Evolutionary conservation across 2,888 invertebrate genomes (phyloP).

Genomic region (Lasius platythorax): DNA sequence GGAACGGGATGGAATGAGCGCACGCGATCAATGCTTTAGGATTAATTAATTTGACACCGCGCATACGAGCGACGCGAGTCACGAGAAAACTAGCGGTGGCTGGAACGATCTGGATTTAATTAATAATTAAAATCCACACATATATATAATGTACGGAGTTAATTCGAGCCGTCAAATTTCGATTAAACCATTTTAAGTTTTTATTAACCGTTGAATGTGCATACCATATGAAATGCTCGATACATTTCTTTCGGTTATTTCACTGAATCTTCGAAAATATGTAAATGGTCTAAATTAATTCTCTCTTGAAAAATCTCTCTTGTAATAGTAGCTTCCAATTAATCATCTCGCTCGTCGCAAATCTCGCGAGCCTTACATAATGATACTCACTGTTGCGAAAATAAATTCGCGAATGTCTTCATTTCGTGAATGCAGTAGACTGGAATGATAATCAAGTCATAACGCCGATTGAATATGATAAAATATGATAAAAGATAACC

Average conservation of each 20-base stretch:
- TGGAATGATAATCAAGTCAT: slow-evolving; percentile 7
- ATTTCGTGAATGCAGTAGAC: slow-evolving; percentile 38
- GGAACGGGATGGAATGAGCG: slow-evolving; percentile 3
- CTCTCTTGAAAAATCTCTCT: background rate
- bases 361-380: slow-evolving; percentile 49
- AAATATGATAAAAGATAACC: background rate
- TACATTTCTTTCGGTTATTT: background rate
- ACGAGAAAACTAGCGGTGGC: slow-evolving; percentile 11
- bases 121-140: slow-evolving; percentile 29
- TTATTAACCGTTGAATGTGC: background rate
- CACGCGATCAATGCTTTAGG: slow-evolving; percentile 27
- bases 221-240: background rate
- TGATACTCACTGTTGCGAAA: slow-evolving; percentile 16
- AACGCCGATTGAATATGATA: background rate
- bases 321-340: background rate
- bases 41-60: slow-evolving; percentile 60
- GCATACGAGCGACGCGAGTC: slow-evolving; percentile 38
- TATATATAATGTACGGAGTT: background rate
- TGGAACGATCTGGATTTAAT: slow-evolving; percentile 56
- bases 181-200: background rate
- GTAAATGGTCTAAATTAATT: background rate
- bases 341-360: background rate
- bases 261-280: background rate
- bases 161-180: slow-evolving; percentile 3
- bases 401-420: slow-evolving; percentile 1